Base-by-base conservation (phyloP, 2,888 invertebrate genomes). In the Heliconius ismenius region DNA sequence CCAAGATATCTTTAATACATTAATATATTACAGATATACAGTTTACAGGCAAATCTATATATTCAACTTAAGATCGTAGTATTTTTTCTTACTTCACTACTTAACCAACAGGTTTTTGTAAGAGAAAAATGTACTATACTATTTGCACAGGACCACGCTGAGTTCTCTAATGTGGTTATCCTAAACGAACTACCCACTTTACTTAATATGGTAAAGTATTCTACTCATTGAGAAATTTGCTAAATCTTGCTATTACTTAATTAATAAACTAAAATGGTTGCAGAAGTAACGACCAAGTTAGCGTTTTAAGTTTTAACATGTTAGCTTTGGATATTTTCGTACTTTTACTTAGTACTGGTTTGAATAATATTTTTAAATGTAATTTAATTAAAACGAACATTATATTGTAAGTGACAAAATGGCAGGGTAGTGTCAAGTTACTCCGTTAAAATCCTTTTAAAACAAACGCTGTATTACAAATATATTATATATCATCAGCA, bases 161-260 rank as follows among this genome's bases (percentile, higher is more conserved):
- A 65, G 36, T 65, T 64, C 7, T 36, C 65, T 39, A 39, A 39
- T 26, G 26, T n/a, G 15, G 24, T 65, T 39, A 65, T 15, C 32
- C 63, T 32, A 64, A 28, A 64, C 7, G 63, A 18, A 32, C 28
- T 64, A 32, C 32, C 36, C 1, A 65, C 65, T 65, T 65, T 65
- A 65, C 65, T 65, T 24, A 65, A 65, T 39, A 65, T 65, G 36
- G 65, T 65, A 65, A 65, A 65, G 36, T 65, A 39, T 65, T 39
- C 24, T 32, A 64, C 63, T 36, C 64, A 24, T 39, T 65, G 13
- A 24, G n/a, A 39, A 65, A 65, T 65, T 39, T 15, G n/a, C 39
- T 65, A 24, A 39, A 11, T 36, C 65, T 15, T 24, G 39, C 39
- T 65, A 24, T 65, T 65, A 39, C 65, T 65, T 65, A 65, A 39